phyloP scores from a whole-genome alignment of 2,113 vertebrate genomes.

The Sylvilagus bachmani region DNA sequence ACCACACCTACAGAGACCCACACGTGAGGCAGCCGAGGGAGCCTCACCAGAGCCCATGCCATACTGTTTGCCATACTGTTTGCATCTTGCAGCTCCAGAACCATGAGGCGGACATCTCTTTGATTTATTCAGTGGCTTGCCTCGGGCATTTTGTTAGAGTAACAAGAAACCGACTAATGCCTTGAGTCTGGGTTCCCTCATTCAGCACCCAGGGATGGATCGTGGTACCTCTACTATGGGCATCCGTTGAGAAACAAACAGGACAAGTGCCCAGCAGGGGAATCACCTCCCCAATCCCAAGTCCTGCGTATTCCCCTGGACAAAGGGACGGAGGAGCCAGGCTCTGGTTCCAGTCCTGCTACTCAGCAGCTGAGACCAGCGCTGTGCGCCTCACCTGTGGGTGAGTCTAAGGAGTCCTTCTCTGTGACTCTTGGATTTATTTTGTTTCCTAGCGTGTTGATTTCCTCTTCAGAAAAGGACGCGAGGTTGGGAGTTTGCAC shows the following conservation, averaged over 20 bases:
- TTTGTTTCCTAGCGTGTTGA: neutral
- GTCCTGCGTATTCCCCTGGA: neutral
- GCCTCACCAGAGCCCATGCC: too few relatives aligned
- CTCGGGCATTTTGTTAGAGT: too few relatives aligned
- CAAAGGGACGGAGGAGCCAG: neutral
- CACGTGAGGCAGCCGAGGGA: too few relatives aligned
- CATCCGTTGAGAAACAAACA: neutral
- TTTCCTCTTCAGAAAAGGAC: neutral
- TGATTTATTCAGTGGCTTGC: too few relatives aligned
- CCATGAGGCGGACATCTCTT: too few relatives aligned
- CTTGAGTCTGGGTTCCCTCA: neutral
- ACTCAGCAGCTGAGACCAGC: neutral
- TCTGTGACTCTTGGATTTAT: neutral
- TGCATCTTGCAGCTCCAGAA: too few relatives aligned
- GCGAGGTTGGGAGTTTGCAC: neutral
- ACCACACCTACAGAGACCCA: too few relatives aligned
- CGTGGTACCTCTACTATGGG: neutral
- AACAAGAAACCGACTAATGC: too few relatives aligned
- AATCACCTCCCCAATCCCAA: neutral
- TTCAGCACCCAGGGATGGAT: too few relatives aligned
- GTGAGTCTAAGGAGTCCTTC: neutral
- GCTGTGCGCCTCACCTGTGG: accelerated
- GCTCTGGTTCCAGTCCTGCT: neutral
- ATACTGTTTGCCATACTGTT: too few relatives aligned
- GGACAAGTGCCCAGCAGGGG: neutral